Conservation (phyloP, 2,113 vertebrate species). For the Panthera leo region DNA sequence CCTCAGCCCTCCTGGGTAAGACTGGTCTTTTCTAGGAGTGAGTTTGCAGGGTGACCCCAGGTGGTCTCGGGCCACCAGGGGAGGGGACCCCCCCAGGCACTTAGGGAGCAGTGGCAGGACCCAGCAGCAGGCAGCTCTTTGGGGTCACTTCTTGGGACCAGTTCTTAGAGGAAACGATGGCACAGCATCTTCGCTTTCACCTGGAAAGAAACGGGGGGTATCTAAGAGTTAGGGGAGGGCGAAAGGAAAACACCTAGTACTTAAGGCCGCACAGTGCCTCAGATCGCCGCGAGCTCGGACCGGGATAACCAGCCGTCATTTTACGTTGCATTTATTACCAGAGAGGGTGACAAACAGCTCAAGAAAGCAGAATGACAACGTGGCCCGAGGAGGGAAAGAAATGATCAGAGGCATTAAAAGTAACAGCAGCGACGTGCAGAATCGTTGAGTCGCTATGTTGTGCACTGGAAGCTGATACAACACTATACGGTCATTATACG, state of each 20-base stretch:
- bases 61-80: background rate
- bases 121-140: too few species aligned
- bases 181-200: background rate
- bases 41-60: background rate
- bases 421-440: background rate
- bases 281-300: fast-evolving
- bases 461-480: background rate
- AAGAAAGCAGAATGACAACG: background rate
- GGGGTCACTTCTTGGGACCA: background rate
- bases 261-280: fast-evolving
- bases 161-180: background rate
- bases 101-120: background rate
- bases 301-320: background rate
- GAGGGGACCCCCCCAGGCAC: background rate
- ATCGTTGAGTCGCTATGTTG: background rate
- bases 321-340: background rate
- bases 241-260: fast-evolving
- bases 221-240: fast-evolving
- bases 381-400: background rate
- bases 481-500: background rate
- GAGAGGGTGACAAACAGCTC: background rate
- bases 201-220: fast-evolving
- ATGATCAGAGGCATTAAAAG: background rate
- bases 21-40: background rate
- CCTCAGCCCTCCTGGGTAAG: background rate